Evolutionary conservation across 2,113 vertebrate genomes (phyloP), one percentile per base, ranked within the genome.

Genomic region (Barbus barbus): DNA sequence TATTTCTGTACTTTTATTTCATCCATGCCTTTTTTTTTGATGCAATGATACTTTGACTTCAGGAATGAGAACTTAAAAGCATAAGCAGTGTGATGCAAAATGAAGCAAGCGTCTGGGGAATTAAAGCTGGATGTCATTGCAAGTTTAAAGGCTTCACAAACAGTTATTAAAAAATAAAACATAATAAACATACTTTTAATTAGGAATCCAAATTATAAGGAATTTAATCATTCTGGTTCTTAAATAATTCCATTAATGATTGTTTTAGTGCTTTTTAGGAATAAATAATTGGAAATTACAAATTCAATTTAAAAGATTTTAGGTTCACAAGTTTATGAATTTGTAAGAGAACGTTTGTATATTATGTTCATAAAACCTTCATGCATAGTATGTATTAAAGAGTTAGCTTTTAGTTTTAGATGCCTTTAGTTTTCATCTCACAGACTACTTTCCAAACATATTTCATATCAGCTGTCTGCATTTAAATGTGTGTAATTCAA

Each of bases 41-140:
- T 8, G 33, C 76, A 78, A 78, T 44, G 77, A 63, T 79, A 61
- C 56, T 78, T 58, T 36, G 76, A 78, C 76, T 79, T 79, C 38
- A 41, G 77, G 33, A 79, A 78, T 41, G 13, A 13, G 1, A 63
- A 63, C 77, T 46, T 79, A 28, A 63, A 26, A 44, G 36, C 7
- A 44, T 26, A 44, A 44, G 14, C 36, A 79, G 33, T 41, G 36
- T 73, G 71, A 78, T 78, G 76, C 22, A 60, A 78, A 63, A 44
- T 79, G 36, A 44, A 79, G 56, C 77, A 63, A 53, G 56, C 36
- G 8, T 60, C 51, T 38, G 31, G 51, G 28, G 75, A 60, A 33
- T 58, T 36, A 14, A 14, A 78, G 22, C 46, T 36, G 20, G 53
- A 58, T 78, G 31, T 60, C 5, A 24, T 24, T 1, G 31, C 51